Percentiles rank a stretch among this genome's conserved stretches.
Conservation (phyloP, 1,140 invertebrate species). For the Oppia nitens region DNA sequence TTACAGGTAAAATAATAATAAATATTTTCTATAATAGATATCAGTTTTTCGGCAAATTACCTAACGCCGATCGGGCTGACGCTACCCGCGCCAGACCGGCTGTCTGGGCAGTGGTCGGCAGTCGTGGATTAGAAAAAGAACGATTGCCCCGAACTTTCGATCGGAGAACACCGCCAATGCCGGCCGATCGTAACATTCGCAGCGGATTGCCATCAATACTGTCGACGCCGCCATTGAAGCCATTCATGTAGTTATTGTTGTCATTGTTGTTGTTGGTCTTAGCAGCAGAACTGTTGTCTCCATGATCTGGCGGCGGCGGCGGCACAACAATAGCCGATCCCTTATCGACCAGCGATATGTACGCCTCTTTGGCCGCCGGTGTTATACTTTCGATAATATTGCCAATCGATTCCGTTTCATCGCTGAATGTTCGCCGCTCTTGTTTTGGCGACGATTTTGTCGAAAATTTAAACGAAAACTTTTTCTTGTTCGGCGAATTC, state of each 20-base stretch:
- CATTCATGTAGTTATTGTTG: background rate
- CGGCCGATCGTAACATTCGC: constrained; percentile 42
- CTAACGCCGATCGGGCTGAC: constrained; percentile 4
- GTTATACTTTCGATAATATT: constrained; percentile 38
- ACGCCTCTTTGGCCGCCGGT: constrained; percentile 60
- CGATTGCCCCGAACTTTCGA: constrained; percentile 40
- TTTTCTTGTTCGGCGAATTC: constrained; percentile 58
- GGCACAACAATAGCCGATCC: constrained; percentile 24
- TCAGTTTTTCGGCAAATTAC: background rate
- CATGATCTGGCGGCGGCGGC: background rate
- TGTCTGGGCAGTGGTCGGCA: constrained; percentile 19
- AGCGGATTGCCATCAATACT: constrained; percentile 46
- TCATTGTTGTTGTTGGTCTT: background rate
- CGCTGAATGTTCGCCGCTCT: constrained; percentile 65
- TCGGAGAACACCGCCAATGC: constrained; percentile 37
- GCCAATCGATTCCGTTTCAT: constrained; percentile 71
- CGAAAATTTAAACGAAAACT: constrained; percentile 63
- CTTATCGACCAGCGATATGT: constrained; percentile 71
- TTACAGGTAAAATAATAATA: background rate
- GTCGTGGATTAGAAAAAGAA: constrained; percentile 24
- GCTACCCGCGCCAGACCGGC: constrained; percentile 20
- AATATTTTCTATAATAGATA: background rate
- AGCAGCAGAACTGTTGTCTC: background rate
- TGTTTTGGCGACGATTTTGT: constrained; percentile 37
- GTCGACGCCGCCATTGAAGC: constrained; percentile 21